Percentiles rank a stretch among this genome's conserved stretches.
Conservation (phyloP, 2,888 invertebrate species). For the Drosophila hamatofila region DNA sequence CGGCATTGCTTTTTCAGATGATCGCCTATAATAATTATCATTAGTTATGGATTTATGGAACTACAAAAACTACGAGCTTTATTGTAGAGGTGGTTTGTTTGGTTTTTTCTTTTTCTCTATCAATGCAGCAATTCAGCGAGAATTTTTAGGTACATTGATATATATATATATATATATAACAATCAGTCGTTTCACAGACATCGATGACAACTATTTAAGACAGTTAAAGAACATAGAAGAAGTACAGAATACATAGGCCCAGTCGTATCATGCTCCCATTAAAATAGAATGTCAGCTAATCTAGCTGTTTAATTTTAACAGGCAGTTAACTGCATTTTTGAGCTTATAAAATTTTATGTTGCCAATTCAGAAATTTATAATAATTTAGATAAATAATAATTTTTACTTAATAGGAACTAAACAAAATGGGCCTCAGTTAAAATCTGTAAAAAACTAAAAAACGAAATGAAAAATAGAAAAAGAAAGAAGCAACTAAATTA, state of each 20-base stretch:
- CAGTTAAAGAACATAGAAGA: conserved; percentile 29
- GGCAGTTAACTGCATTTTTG: not conserved
- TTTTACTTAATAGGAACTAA: conserved; percentile 1
- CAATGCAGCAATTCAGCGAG: conserved; percentile 38
- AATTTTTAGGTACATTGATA: conserved; percentile 3
- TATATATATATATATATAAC: conserved; percentile 19
- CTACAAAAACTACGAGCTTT: conserved; percentile 32
- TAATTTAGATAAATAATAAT: not conserved
- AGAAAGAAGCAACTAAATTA: conserved; percentile 33
- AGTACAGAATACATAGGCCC: conserved; percentile 18
- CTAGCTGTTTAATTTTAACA: not conserved
- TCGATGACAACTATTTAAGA: conserved; percentile 35
- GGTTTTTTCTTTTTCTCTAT: conserved; percentile 7
- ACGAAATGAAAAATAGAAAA: conserved; percentile 4
- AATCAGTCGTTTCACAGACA: conserved; percentile 37
- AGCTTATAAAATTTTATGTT: not conserved
- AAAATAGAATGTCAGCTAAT: not conserved
- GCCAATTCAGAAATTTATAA: not conserved
- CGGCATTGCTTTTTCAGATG: conserved; percentile 24
- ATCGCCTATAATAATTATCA: conserved; percentile 3
- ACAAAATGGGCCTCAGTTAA: conserved; percentile 5
- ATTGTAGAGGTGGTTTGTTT: conserved; percentile 10
- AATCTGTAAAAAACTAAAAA: conserved; percentile 23
- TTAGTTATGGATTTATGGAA: conserved; percentile 17
- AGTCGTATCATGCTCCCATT: not conserved